Base-by-base conservation (phyloP, 2,113 vertebrate species). In the Bungarus multicinctus region DNA sequence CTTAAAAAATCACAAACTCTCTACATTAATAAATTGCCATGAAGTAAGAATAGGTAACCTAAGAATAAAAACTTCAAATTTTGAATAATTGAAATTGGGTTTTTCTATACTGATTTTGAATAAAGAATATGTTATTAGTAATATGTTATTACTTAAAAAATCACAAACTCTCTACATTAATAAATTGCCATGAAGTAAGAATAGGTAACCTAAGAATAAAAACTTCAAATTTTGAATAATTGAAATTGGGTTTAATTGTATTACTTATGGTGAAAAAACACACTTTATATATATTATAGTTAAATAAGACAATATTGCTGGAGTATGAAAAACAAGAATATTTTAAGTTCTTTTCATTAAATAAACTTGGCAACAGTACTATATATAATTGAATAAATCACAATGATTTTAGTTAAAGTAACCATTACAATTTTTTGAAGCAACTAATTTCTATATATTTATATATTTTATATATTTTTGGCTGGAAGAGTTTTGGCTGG, bases 241-340 rank as follows among this genome's bases (percentile, higher is more conserved):
- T 25, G 81, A 54, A 93, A 87, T 11, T n/a, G n/a, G 81, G 52
- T 90, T 93, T 90, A 92, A 90, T 50, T 90, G 47, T 89, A 47
- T 86, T 93, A 52, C 81, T 91, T 69, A 54, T 60, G 23, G 23
- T 58, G 22, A 89, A 87, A 93, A 25, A 64, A 87, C 57, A 85
- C 87, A 85, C 64, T 90, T 74, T 34, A 18, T 74, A 74, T 74
- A n/a, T 34, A 16, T 74, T 34, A 94, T 88, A 53, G 39, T 18
- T 91, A n/a, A 53, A 94, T 47, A n/a, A 89, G 3, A 58, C 93
- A 93, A 23, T 89, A 25, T 47, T 95, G 50, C 89, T 27, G 74
- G 90, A 85, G 81, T 23, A 34, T 18, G 87, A 50, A 30, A 92
- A 90, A 64, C 10, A n/a, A n/a, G 60, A 64, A 64, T n/a, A 64